Evolutionary conservation across 2,888 invertebrate species (phyloP), one percentile per base, ranked within the genome.

Genomic region (Alloscopus bannaensis): DNA sequence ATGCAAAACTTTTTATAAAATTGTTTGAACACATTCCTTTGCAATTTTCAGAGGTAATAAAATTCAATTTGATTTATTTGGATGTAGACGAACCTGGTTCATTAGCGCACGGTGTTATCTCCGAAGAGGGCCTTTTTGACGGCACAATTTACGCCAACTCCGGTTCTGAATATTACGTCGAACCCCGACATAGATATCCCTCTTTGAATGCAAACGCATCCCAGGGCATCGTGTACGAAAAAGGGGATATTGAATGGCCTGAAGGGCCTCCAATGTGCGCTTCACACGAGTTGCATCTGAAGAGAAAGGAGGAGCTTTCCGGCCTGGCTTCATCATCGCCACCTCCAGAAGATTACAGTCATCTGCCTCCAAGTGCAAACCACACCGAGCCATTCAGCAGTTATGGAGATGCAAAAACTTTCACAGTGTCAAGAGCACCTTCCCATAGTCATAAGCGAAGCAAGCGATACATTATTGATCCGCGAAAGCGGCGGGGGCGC

Each of bases 71-170:
- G n/a, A n/a, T n/a, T n/a, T n/a, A n/a, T n/a, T n/a, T n/a, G n/a
- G n/a, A n/a, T n/a, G 11, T 91, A 95, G 95, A 93, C 90, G 95
- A 96, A 87, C 94, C 95, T 83, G 91, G 91, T 62, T 93, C 96
- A 16, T 89, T 92, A 84, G 95, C 96, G 69, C 93, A 95, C 87
- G 97, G 97, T 47, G 90, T 97, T 86, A 91, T 97, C 86, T 96
- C 96, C 80, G 91, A 91, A 77, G 94, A 95, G 80, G 97, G 97
- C 75, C 91, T 95, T 77, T 95, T 97, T 89, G 97, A 97, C 88
- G 97, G 97, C 69, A 94, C 94, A 71, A 93, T 97, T 87, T 91
- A 92, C 88, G 94, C 95, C 66, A 90, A 90, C 75, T 90, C 92
- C 66, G 94, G 94, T 87, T 94, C 95, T 47, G 86, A 87, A 87